These are phyloP conservation scores for Himantopus leucocephalus DNA, from an alignment of 2,113 vertebrate genomes.

Conservation along the genomic window DNA sequence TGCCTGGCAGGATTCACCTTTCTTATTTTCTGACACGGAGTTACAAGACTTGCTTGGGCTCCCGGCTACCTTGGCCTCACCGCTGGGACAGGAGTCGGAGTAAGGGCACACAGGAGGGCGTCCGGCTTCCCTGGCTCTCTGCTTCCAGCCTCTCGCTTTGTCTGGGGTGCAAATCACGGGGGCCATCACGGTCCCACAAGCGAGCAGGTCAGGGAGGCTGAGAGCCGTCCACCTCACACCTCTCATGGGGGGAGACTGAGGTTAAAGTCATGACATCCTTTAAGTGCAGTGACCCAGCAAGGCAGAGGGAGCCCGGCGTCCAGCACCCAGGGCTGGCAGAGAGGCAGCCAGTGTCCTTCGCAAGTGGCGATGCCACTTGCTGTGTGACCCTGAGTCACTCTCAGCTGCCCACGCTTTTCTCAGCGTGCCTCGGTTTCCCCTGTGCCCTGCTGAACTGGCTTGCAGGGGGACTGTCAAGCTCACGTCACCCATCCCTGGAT, in stretches of 20 bases:
- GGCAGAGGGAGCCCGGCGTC: neutral
- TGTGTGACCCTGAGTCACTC: neutral
- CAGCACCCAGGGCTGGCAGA: neutral
- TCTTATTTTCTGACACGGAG: neutral
- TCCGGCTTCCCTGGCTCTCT: neutral
- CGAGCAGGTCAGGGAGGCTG: neutral
- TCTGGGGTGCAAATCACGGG: neutral
- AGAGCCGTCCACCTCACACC: neutral
- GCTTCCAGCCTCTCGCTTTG: neutral
- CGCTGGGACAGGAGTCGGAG: too few relatives aligned
- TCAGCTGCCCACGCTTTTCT: neutral
- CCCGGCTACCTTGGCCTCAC: neutral
- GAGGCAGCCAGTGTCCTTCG: neutral
- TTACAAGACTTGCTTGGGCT: neutral
- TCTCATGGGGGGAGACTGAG: neutral
- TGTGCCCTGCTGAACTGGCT: neutral
- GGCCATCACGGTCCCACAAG: neutral
- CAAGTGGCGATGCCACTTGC: neutral
- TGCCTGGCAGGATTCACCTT: neutral
- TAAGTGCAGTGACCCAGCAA: neutral
- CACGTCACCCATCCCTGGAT: too few relatives aligned
- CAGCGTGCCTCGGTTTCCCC: neutral
- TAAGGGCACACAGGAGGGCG: neutral
- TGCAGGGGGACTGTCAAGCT: neutral
- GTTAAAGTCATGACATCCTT: neutral